Evolutionary conservation across 2,888 invertebrate genomes (phyloP), one percentile per base, ranked within the genome.

Genomic region (Ectobius pallidus): DNA sequence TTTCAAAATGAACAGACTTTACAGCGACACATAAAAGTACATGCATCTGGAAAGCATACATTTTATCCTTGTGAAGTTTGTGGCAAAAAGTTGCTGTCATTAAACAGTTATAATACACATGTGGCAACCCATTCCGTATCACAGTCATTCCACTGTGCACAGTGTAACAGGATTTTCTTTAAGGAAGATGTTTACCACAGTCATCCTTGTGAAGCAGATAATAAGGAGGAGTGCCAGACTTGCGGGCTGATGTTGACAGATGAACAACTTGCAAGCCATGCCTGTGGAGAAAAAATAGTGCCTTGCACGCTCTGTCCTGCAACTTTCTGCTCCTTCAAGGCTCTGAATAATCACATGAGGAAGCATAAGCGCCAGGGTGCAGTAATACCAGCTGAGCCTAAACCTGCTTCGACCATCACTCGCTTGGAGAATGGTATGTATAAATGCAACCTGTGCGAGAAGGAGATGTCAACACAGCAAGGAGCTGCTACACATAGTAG

Each of bases 1-100:
- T 58, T 58, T 18, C 27, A 6, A n/a, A 58, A n/a, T 30, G 6
- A 30, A 14, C n/a, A 16, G 6, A n/a, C 25, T 6, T 58, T 58
- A 30, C 58, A 58, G 30, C 58, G 58, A 3, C 58, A 58, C n/a
- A 58, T 58, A 30, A 58, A 58, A 30, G 30, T 58, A 14, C 58
- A 58, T 58, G 58, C 58, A 30, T 16, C 58, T 25, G 30, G 30
- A 14, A 58, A 58, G n/a, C 58, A 58, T 58, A 30, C n/a, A 4
- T 58, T 58, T 30, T 58, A 58, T 18, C 58, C 58, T 7, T 58
- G 58, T 20, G 27, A 58, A 30, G 6, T 58, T n/a, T 58, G 58
- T 32, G 58, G 58, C 2, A 58, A 58, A n/a, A 58, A 58, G 30
- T 58, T 58, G 27, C 27, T 58, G 11, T 30, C 58, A 1, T 9